phyloP scores from a whole-genome alignment of 2,888 invertebrate species.

The Gastracanthus pulcherrimus region DNA sequence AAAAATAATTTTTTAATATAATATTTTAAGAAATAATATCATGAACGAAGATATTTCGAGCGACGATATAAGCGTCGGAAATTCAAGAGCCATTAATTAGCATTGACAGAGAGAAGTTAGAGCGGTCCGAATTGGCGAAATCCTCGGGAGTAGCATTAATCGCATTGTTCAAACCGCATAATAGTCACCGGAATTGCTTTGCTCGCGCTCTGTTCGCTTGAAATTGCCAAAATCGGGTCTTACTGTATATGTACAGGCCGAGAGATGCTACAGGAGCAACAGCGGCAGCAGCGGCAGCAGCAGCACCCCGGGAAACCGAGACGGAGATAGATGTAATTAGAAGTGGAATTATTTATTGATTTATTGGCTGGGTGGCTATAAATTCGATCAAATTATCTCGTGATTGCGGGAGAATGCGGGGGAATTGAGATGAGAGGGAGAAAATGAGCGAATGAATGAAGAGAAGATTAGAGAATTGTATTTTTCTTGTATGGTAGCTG shows the following conservation, averaged over 20 bases:
- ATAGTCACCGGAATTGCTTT: constrained; percentile 37
- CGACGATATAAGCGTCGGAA: too few species aligned
- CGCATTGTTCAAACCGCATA: constrained; percentile 54
- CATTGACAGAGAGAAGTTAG: constrained; percentile 23
- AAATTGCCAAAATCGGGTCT: constrained; percentile 48
- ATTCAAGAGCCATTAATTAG: not conserved
- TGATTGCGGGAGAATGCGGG: too few species aligned
- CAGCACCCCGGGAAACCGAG: not conserved
- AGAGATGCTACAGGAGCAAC: not conserved
- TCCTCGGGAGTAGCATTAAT: constrained; percentile 51
- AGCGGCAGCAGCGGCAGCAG: not conserved
- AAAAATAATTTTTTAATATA: too few species aligned
- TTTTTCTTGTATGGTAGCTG: too few species aligned
- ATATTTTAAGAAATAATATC: too few species aligned
- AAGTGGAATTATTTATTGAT: constrained; percentile 32
- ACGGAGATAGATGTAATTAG: constrained; percentile 22
- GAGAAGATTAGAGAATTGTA: too few species aligned
- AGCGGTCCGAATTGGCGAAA: constrained; percentile 21
- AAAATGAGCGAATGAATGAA: too few species aligned
- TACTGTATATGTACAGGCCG: not conserved
- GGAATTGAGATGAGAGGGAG: too few species aligned
- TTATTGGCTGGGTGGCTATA: not conserved
- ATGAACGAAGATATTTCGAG: too few species aligned
- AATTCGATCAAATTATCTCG: not conserved
- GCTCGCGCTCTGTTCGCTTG: not conserved